These are phyloP conservation scores for Augiades crinisus DNA, from an alignment of 2,888 invertebrate species.

Conservation along the genomic window DNA sequence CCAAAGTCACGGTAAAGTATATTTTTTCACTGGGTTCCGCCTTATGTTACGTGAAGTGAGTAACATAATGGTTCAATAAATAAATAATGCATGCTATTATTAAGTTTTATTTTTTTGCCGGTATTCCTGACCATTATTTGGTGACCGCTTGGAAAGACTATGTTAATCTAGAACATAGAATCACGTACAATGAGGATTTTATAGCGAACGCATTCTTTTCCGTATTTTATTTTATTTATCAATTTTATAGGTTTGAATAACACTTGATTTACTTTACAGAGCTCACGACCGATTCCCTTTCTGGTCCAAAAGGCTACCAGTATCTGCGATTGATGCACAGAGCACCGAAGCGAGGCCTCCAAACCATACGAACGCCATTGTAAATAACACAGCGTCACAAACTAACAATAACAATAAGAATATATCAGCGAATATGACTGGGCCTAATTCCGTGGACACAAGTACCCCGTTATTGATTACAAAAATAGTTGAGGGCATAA, in stretches of 20 bases:
- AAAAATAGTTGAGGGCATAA: conserved; percentile 54
- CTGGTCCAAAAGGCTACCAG: conserved; percentile 50
- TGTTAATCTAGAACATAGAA: no score
- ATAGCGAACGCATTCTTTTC: no score
- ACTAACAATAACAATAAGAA: conserved; percentile 31
- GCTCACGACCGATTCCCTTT: conserved; percentile 46
- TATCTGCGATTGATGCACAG: conserved; percentile 35
- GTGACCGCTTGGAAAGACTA: no score
- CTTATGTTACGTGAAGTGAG: no score
- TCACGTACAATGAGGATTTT: no score
- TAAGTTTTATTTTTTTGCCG: no score
- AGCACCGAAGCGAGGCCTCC: conserved; percentile 38
- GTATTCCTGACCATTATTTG: no score
- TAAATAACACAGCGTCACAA: conserved; percentile 29
- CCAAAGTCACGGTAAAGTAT: no score
- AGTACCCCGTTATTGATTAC: conserved; percentile 51
- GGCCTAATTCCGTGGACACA: conserved; percentile 39
- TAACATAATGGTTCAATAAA: no score
- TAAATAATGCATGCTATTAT: no score
- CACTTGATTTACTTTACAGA: conserved; percentile 41
- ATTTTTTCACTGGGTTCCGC: no score
- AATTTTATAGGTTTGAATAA: neutral
- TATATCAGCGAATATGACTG: conserved; percentile 37
- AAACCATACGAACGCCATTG: conserved; percentile 34
- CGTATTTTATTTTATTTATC: no score